Evolutionary conservation across 1,140 invertebrate species (phyloP).

Genomic region (Calycopis cecrops): DNA sequence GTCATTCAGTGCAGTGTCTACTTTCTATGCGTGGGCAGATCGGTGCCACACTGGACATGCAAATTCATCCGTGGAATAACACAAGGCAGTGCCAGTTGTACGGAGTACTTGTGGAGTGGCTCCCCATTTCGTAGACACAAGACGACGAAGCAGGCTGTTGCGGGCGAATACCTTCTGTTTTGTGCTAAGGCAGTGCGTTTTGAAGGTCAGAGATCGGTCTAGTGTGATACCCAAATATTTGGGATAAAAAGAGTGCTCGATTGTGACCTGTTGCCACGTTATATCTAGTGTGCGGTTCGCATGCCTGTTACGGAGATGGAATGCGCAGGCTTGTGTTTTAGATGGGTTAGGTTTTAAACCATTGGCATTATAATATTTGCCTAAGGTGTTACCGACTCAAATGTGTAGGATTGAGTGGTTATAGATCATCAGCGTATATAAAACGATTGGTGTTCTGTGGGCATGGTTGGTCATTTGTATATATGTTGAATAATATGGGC

Average conservation of each 20-base stretch:
- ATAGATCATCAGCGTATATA: too few species aligned
- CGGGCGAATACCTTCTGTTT: background rate
- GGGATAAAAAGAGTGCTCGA: background rate
- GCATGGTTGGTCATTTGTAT: constrained; percentile 26
- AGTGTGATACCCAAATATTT: background rate
- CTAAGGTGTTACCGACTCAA: background rate
- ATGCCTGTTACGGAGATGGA: constrained; percentile 13
- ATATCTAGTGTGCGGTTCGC: constrained; percentile 5
- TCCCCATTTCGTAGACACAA: background rate
- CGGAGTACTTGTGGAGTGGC: background rate
- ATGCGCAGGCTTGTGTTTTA: constrained; percentile 14
- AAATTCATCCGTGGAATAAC: constrained; percentile 13
- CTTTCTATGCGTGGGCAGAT: constrained; percentile 8
- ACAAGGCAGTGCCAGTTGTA: constrained; percentile 4
- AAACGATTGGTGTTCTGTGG: too few species aligned
- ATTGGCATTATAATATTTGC: background rate
- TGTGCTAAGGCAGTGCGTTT: background rate
- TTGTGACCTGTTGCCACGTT: background rate
- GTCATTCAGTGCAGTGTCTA: constrained; percentile 8
- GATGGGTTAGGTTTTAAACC: too few species aligned
- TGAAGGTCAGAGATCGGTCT: background rate
- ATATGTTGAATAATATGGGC: constrained; percentile 35
- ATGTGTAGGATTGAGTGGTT: background rate
- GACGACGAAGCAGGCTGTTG: background rate
- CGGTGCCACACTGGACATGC: constrained; percentile 19